Conservation (phyloP, 2,113 vertebrate species). For the Sterrhoptilus dennistouni region DNA sequence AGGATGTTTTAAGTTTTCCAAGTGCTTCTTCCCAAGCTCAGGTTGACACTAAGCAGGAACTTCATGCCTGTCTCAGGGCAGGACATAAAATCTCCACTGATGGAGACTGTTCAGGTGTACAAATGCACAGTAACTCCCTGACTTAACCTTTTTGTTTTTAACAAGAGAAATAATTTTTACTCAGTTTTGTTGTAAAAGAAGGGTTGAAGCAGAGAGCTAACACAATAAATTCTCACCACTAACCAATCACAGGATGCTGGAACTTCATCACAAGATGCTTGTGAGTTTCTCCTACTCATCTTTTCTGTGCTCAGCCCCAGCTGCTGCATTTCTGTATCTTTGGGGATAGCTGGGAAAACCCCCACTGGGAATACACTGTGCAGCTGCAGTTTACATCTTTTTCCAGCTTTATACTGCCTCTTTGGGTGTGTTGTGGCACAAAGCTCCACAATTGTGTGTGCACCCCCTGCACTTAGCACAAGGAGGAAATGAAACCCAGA, state of each 20-base stretch:
- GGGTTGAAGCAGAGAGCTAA: neutral
- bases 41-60: neutral
- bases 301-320: neutral
- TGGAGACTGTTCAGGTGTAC: neutral
- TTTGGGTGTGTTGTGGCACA: neutral
- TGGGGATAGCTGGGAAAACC: neutral
- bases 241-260: neutral
- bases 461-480: neutral
- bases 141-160: neutral
- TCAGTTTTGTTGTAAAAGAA: neutral
- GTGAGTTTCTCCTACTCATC: neutral
- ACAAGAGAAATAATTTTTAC: neutral
- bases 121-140: neutral
- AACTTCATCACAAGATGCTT: neutral
- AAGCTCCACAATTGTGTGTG: rapidly evolving
- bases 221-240: neutral
- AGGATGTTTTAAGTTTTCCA: neutral
- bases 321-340: neutral
- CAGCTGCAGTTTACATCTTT: neutral
- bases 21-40: neutral
- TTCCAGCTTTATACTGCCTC: neutral
- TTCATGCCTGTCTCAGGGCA: neutral
- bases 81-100: neutral
- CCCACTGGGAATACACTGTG: neutral
- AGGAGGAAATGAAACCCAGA: neutral